Conservation (phyloP, 1,140 invertebrate genomes). For the Aphelinus atriplicis region DNA sequence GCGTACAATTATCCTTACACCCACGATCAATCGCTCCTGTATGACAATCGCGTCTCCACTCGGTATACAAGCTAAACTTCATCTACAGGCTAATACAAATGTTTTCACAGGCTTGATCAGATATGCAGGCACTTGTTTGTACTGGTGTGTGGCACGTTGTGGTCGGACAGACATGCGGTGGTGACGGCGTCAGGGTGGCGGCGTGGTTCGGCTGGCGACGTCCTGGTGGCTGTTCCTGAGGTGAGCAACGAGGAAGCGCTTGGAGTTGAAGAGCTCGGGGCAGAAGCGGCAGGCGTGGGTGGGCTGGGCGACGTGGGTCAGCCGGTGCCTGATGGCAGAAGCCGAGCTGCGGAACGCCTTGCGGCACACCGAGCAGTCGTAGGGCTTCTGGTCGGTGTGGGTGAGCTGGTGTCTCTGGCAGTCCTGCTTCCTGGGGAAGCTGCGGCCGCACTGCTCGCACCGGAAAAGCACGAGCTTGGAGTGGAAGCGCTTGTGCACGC, state of each 20-base stretch:
- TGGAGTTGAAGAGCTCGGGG: constrained; percentile 28
- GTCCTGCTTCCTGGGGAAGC: constrained; percentile 51
- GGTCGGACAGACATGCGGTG: neutral
- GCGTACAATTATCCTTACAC: too few species aligned
- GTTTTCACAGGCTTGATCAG: too few species aligned
- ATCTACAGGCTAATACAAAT: too few species aligned
- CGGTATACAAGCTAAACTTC: too few species aligned
- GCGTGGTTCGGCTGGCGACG: neutral
- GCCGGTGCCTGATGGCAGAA: constrained; percentile 41
- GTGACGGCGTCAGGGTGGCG: too few species aligned
- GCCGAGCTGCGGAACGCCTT: constrained; percentile 67
- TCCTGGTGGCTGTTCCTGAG: constrained; percentile 34
- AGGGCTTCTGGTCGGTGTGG: constrained; percentile 46
- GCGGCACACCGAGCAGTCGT: constrained; percentile 65
- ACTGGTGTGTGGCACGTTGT: too few species aligned
- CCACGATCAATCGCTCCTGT: too few species aligned
- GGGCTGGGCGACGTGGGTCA: constrained; percentile 33
- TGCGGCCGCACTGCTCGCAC: constrained; percentile 45
- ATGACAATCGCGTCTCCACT: too few species aligned
- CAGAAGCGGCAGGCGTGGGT: constrained; percentile 35
- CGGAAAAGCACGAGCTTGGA: constrained; percentile 30
- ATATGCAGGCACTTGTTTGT: too few species aligned
- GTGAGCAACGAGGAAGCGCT: constrained; percentile 42
- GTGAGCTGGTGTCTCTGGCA: constrained; percentile 47
- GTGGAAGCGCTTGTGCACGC: constrained; percentile 63